phyloP scores from a whole-genome alignment of 2,113 vertebrate genomes.

The Turdus rufiventris region DNA sequence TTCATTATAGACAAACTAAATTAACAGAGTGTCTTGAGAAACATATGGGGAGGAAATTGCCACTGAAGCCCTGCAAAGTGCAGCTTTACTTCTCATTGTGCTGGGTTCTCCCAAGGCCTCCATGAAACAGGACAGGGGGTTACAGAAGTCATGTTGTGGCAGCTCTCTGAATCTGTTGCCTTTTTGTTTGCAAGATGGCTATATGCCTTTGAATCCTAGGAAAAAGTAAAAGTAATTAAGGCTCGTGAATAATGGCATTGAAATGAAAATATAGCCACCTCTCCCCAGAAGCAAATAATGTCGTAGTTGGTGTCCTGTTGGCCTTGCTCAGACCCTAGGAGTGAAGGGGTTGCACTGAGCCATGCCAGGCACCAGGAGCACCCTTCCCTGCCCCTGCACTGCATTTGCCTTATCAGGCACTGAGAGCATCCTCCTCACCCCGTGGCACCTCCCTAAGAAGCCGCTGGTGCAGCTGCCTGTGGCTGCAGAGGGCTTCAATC shows the following conservation, averaged over 20 bases:
- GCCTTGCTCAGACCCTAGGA: not conserved
- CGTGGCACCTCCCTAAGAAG: not conserved
- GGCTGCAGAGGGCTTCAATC: not conserved
- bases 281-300: not conserved
- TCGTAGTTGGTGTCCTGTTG: not conserved
- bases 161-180: not conserved
- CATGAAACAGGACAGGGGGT: not conserved
- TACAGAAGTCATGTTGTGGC: not conserved
- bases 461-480: rapidly evolving
- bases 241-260: not conserved
- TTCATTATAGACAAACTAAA: constrained; percentile 63
- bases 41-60: constrained; percentile 65
- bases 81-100: constrained; percentile 31
- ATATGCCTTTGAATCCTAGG: constrained; percentile 6
- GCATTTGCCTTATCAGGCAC: not conserved
- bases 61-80: constrained; percentile 2
- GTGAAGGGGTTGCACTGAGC: not conserved
- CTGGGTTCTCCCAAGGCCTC: constrained; percentile 22
- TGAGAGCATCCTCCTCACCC: not conserved
- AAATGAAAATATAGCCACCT: not conserved
- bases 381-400: not conserved
- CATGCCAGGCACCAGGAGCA: not conserved
- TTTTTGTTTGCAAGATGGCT: constrained; percentile 24
- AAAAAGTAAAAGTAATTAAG: constrained; percentile 16
- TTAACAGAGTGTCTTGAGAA: constrained; percentile 52